Evolutionary conservation across 2,113 vertebrate genomes (phyloP).

Genomic region (Brachyhypopomus gauderio): DNA sequence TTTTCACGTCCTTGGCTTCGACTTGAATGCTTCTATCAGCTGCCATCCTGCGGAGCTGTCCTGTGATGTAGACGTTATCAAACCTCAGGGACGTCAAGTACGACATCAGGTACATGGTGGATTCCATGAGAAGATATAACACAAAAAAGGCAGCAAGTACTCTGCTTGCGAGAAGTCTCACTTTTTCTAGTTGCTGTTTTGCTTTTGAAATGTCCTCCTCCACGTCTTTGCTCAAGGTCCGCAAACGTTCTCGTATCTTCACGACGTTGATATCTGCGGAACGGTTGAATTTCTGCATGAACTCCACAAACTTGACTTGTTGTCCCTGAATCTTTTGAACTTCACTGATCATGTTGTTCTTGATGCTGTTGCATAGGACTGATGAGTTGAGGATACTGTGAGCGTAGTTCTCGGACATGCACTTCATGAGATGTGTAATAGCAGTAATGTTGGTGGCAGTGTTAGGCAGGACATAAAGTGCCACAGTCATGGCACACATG

Average conservation of each 20-base stretch:
- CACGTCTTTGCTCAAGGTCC: conserved; percentile 70
- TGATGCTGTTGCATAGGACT: conserved; percentile 67
- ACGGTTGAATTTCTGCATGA: conserved; percentile 68
- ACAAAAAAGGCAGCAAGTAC: conserved; percentile 77
- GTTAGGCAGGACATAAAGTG: conserved; percentile 81
- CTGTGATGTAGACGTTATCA: conserved; percentile 81
- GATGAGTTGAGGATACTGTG: conserved; percentile 84
- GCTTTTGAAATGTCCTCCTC: conserved; percentile 74
- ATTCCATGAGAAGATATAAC: conserved; percentile 75
- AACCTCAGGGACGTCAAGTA: conserved; percentile 84
- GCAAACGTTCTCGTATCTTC: conserved; percentile 69
- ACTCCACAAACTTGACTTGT: conserved; percentile 51
- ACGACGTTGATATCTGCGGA: conserved; percentile 72
- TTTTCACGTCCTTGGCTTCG: conserved; percentile 55
- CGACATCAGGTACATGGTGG: conserved; percentile 79
- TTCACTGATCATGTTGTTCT: conserved; percentile 69
- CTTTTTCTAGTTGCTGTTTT: conserved; percentile 66
- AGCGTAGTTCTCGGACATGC: conserved; percentile 81
- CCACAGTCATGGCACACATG: conserved; percentile 76
- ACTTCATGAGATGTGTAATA: conserved; percentile 77
- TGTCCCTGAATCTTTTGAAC: conserved; percentile 30
- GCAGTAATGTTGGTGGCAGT: conserved; percentile 78
- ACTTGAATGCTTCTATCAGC: conserved; percentile 54
- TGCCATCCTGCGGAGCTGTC: conserved; percentile 63
- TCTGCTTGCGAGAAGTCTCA: conserved; percentile 70